Percentiles rank a stretch among this genome's conserved stretches.
Conservation (phyloP, 2,888 invertebrate species). For the Amblyjoppa proteus region DNA sequence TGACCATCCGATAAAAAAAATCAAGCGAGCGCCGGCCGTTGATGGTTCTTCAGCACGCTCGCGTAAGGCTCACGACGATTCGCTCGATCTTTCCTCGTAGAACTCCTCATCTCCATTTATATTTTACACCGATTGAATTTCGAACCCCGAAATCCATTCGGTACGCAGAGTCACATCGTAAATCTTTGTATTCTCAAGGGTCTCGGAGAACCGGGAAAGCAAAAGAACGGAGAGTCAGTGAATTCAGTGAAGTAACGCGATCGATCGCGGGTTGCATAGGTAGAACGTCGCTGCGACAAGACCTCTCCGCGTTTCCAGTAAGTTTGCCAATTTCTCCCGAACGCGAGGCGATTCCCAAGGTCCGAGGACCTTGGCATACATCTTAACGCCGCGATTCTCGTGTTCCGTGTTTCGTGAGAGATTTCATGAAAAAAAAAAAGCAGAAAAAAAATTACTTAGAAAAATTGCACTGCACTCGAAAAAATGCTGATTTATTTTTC, state of each 20-base stretch:
- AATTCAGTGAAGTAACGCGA: constrained; percentile 29
- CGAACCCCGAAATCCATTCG: background rate
- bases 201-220: background rate
- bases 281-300: constrained; percentile 24
- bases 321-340: constrained; percentile 32
- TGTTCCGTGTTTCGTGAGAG: background rate
- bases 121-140: background rate
- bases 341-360: background rate
- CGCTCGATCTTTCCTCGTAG: background rate
- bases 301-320: background rate
- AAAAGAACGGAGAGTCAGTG: constrained; percentile 8
- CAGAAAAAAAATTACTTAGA: background rate
- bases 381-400: background rate
- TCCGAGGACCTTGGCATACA: constrained; percentile 21
- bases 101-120: background rate
- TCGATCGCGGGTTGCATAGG: constrained; percentile 46
- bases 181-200: background rate
- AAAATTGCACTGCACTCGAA: background rate
- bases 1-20: background rate
- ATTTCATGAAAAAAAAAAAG: background rate
- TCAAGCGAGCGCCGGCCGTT: background rate
- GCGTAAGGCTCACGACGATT: background rate
- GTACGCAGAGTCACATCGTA: background rate
- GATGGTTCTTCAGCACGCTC: background rate
- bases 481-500: background rate